phyloP scores from a whole-genome alignment of 2,113 vertebrate genomes.

The Orycteropus afer region DNA sequence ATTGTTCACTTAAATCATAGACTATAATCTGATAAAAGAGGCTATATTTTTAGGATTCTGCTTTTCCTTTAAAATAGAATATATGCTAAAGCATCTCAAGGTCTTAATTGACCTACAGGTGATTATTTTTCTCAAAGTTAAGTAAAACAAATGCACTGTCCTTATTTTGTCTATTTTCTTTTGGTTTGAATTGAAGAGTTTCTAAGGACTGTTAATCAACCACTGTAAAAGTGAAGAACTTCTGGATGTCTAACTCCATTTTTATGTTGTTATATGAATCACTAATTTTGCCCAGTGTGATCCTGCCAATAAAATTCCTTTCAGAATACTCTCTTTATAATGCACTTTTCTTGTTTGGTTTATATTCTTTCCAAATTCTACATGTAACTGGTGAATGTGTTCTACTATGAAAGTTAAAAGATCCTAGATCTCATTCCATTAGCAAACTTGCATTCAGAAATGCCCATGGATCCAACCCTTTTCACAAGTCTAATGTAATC shows the following conservation, averaged over 20 bases:
- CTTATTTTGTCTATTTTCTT: not conserved
- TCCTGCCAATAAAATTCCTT: not conserved
- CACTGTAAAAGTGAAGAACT: not conserved
- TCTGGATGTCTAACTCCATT: not conserved
- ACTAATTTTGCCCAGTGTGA: not conserved
- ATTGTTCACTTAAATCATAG: not conserved
- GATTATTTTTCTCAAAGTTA: not conserved
- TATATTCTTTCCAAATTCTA: not conserved
- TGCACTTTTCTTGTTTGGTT: fast-evolving
- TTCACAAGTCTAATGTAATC: not conserved
- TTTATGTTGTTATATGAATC: not conserved
- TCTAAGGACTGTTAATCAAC: not conserved
- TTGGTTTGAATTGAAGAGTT: not conserved
- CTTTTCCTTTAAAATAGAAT: conserved; percentile 27
- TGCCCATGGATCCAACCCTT: not conserved
- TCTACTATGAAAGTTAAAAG: not conserved
- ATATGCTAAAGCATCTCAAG: not conserved
- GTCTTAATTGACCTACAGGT: not conserved
- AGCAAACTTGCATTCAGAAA: not conserved
- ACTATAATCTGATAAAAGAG: not conserved
- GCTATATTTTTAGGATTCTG: not conserved
- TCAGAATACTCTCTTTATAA: not conserved
- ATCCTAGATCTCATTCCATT: not conserved
- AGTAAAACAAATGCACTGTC: not conserved
- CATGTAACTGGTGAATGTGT: not conserved